Evolutionary conservation across 2,113 vertebrate species (phyloP).

Genomic region (Ibidorhyncha struthersii): DNA sequence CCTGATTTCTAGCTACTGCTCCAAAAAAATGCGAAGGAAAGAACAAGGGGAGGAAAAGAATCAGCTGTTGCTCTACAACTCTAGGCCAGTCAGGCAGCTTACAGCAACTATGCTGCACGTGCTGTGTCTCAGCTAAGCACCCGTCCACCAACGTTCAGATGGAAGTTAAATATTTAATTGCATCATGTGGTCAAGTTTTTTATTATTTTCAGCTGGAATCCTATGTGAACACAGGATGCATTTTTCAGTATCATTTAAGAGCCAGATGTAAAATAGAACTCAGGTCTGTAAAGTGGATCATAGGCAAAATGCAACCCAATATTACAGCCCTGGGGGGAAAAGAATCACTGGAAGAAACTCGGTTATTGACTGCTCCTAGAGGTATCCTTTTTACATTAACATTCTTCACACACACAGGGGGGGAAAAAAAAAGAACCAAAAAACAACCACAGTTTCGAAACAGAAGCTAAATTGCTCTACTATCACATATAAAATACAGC

Average conservation of each 20-base stretch:
- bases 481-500: neutral
- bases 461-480: neutral
- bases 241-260: neutral
- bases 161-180: neutral
- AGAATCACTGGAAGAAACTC: neutral
- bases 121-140: neutral
- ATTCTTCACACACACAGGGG: neutral
- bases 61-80: neutral
- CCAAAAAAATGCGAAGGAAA: neutral
- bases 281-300: neutral
- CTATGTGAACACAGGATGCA: neutral
- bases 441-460: neutral
- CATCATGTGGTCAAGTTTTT: neutral
- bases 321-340: neutral
- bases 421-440: neutral
- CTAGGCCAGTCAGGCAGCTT: neutral
- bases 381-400: neutral
- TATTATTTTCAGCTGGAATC: neutral
- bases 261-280: neutral
- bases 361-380: neutral
- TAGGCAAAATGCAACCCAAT: neutral
- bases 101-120: neutral
- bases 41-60: neutral
- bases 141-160: neutral
- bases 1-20: neutral